A percentile compares a stretch with the other conserved stretches of the same genome.
Evolutionary conservation across 2,113 vertebrate species (phyloP).

Genomic region (Paramisgurnus dabryanus): DNA sequence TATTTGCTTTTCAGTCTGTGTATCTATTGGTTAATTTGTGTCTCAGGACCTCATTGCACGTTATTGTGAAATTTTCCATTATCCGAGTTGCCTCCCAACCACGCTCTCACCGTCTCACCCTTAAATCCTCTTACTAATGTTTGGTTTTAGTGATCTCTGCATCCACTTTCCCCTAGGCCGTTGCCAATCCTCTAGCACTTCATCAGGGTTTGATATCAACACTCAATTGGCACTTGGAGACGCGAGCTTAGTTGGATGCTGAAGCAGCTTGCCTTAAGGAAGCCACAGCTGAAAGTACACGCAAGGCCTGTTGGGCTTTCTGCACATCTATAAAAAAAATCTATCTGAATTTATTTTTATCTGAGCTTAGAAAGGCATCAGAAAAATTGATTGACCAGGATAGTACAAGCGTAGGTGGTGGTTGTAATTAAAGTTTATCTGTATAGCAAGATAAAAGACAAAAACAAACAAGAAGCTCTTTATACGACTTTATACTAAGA

Average conservation of each 20-base stretch:
- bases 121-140: slow-evolving; percentile 51
- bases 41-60: not conserved
- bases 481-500: not conserved
- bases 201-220: slow-evolving; percentile 42
- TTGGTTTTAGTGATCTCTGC: slow-evolving; percentile 56
- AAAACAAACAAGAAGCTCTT: slow-evolving; percentile 27
- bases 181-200: slow-evolving; percentile 34
- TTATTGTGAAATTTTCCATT: slow-evolving; percentile 34
- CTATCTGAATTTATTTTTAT: not conserved
- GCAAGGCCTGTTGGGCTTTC: slow-evolving; percentile 28
- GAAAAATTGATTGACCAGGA: slow-evolving; percentile 42
- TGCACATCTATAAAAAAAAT: slow-evolving; percentile 40
- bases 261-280: slow-evolving; percentile 35
- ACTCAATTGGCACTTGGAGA: slow-evolving; percentile 35
- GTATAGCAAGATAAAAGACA: slow-evolving; percentile 48
- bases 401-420: slow-evolving; percentile 48
- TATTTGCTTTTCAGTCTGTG: not conserved
- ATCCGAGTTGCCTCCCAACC: slow-evolving; percentile 8
- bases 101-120: slow-evolving; percentile 24
- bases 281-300: slow-evolving; percentile 29
- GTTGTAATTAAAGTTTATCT: slow-evolving; percentile 59
- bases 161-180: slow-evolving; percentile 39
- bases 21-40: slow-evolving; percentile 23
- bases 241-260: slow-evolving; percentile 28
- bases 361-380: slow-evolving; percentile 45